phyloP scores from a whole-genome alignment of 2,888 invertebrate species.

The Oeneis ivallda region DNA sequence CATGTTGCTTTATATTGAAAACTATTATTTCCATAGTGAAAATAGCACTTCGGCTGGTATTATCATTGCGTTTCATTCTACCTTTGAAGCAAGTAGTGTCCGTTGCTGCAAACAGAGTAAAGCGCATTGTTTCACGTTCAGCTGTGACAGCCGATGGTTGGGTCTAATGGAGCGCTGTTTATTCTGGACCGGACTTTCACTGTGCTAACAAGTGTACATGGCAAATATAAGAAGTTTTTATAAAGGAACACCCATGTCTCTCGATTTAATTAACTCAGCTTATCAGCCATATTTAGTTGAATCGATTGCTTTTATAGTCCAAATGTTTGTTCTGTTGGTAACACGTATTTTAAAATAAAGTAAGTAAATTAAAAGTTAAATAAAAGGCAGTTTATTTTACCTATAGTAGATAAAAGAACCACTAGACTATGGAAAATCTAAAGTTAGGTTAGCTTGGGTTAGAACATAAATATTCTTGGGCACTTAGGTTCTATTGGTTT shows the following conservation, averaged over 20 bases:
- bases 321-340: conserved; percentile 15
- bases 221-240: conserved; percentile 28
- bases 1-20: neutral
- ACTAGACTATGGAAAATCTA: too few species aligned
- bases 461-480: too few species aligned
- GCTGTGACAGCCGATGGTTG: conserved; percentile 57
- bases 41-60: conserved; percentile 50
- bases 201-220: conserved; percentile 45
- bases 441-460: too few species aligned
- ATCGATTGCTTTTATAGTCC: conserved; percentile 15
- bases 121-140: conserved; percentile 69
- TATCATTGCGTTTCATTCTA: conserved; percentile 63
- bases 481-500: too few species aligned
- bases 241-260: conserved; percentile 8
- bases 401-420: too few species aligned
- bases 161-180: conserved; percentile 70
- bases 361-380: too few species aligned
- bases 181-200: conserved; percentile 59
- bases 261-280: conserved; percentile 21
- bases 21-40: conserved; percentile 51
- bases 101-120: conserved; percentile 67
- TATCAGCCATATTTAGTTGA: conserved; percentile 1
- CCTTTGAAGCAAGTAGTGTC: conserved; percentile 65
- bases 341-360: neutral
- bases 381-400: too few species aligned